Evolutionary conservation across 2,888 invertebrate species (phyloP), one percentile per base, ranked within the genome.

Genomic region (Agrypnus murinus): DNA sequence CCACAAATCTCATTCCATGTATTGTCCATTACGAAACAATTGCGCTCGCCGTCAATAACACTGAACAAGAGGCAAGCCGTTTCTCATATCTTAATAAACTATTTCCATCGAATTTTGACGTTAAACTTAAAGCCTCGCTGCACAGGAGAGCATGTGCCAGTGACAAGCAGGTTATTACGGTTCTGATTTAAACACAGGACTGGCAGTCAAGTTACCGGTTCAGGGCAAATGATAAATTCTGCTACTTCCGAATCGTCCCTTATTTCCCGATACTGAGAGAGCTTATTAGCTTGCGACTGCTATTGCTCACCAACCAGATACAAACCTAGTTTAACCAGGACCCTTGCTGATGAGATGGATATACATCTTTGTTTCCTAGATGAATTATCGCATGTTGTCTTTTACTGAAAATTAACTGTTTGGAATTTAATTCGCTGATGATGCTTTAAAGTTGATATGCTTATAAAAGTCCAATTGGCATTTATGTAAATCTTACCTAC

Each of bases 161-260:
- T 82, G 82, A 82, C 82, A 82, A 81, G 80, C 78, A 70, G 79
- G 81, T 81, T 82, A 82, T 82, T 82, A 79, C 79, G 74, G 78
- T 75, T 78, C 80, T 82, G 81, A 82, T 82, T 82, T 82, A 82
- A 81, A 77, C 80, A 75, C 77, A 75, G 74, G 71, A 75, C 67
- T 78, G 79, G 77, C 79, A 78, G 78, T 69, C 77, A 76, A 71
- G 77, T 78, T 79, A 76, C 80, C 77, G 75, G 75, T 78, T 78
- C 72, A 75, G 77, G 76, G 76, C 77, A 78, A 80, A 79, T 79
- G 76, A 80, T 80, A 80, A 79, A 80, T 79, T 77, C 74, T 74
- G 60, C 62, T 69, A 72, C 71, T 71, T 71, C 71, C 71, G 67
- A 71, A 71, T 59, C 65, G 71, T 67, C 68, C 71, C 65, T 65